These are phyloP conservation scores for Thermophis baileyi DNA, from an alignment of 2,113 vertebrate genomes.

Conservation along the genomic window DNA sequence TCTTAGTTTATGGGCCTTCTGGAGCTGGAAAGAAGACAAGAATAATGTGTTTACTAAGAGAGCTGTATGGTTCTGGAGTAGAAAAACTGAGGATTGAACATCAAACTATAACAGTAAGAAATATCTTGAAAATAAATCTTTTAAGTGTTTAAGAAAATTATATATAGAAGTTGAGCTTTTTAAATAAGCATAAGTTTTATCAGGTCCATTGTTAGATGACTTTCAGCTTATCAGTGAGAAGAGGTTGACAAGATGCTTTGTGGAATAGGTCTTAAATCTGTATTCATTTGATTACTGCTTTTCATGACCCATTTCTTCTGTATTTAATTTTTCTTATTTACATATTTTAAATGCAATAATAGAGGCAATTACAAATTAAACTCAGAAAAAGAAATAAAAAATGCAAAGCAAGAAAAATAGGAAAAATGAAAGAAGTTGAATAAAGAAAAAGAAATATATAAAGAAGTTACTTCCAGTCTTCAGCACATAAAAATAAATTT, in stretches of 20 bases:
- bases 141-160: neutral
- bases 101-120: conserved; percentile 88
- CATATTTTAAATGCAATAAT: neutral
- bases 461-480: neutral
- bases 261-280: neutral
- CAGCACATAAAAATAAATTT: neutral
- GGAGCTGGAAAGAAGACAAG: conserved; percentile 97
- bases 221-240: neutral
- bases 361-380: neutral
- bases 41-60: conserved; percentile 93
- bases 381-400: neutral
- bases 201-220: neutral
- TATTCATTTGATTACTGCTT: neutral
- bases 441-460: neutral
- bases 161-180: neutral
- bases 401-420: neutral
- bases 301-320: neutral
- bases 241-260: neutral
- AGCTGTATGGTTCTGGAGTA: conserved; percentile 91
- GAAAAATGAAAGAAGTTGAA: neutral
- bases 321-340: neutral
- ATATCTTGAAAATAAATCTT: neutral
- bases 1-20: conserved; percentile 93
- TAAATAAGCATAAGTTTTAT: neutral
- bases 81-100: conserved; percentile 97